A percentile compares a stretch with the other conserved stretches of the same genome.
Evolutionary conservation across 2,113 vertebrate species (phyloP).

Genomic region (Gymnorhina tibicen): DNA sequence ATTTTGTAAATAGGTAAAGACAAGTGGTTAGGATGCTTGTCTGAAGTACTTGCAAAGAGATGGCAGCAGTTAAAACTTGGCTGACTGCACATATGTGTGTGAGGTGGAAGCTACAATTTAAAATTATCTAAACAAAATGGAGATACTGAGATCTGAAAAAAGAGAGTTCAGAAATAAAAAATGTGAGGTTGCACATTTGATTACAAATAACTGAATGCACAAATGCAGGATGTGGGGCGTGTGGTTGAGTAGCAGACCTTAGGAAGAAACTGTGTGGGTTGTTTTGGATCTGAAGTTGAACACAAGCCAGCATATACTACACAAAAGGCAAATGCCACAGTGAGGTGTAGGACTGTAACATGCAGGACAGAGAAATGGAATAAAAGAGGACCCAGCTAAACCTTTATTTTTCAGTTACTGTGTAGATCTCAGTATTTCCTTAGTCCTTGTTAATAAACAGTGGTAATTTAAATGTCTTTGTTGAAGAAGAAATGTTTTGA

Average conservation of each 20-base stretch:
- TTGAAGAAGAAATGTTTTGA: neutral
- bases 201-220: neutral
- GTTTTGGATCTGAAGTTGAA: neutral
- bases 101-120: neutral
- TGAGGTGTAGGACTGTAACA: neutral
- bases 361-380: neutral
- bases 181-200: rapidly evolving
- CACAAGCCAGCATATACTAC: neutral
- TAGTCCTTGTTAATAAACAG: neutral
- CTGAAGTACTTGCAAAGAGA: neutral
- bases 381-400: neutral
- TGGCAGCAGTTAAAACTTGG: neutral
- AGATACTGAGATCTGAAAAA: neutral
- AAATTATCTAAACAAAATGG: neutral
- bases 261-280: neutral
- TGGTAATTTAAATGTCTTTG: neutral
- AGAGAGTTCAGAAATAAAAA: neutral
- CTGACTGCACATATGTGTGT: rapidly evolving
- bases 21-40: neutral
- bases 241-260: neutral
- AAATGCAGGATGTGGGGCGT: neutral
- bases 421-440: neutral
- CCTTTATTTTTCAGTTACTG: neutral
- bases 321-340: neutral
- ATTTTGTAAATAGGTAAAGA: neutral